phyloP scores from a whole-genome alignment of 2,888 invertebrate genomes.

The Seladonia tumulorum region DNA sequence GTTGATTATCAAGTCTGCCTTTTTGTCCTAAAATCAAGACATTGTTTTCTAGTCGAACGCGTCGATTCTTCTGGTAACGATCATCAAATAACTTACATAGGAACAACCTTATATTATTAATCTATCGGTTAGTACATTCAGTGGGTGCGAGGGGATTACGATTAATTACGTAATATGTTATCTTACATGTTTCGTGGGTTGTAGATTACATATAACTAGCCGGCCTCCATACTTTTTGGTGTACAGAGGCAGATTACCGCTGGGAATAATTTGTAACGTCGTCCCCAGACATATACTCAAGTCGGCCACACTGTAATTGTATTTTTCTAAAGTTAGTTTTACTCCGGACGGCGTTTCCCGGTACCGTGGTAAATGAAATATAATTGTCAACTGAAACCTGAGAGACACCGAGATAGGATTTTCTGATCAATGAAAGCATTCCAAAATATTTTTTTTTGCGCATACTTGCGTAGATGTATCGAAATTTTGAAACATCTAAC shows the following conservation, averaged over 20 bases:
- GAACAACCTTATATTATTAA: conserved; percentile 24
- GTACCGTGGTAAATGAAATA: conserved; percentile 26
- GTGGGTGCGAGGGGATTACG: background rate
- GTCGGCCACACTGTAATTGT: conserved; percentile 92
- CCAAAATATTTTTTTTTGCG: conserved; percentile 34
- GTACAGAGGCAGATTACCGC: conserved; percentile 95
- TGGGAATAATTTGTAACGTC: conserved; percentile 98
- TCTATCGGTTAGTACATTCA: background rate
- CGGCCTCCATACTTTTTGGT: conserved; percentile 94
- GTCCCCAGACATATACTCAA: conserved; percentile 97
- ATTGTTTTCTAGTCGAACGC: background rate
- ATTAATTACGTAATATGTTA: background rate
- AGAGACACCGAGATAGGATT: conserved; percentile 44
- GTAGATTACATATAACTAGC: conserved; percentile 97
- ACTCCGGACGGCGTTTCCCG: background rate
- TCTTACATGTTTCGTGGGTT: conserved; percentile 98
- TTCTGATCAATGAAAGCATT: conserved; percentile 40
- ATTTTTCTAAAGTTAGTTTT: conserved; percentile 16
- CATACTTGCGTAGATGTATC: conserved; percentile 27
- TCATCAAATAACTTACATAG: background rate
- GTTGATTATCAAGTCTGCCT: conserved; percentile 95
- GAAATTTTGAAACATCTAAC: conserved; percentile 39
- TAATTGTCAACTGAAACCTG: conserved; percentile 54
- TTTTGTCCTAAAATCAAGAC: conserved; percentile 89
- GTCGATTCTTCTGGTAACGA: background rate